phyloP scores from a whole-genome alignment of 2,113 vertebrate species.

The Bubo blakistoni region DNA sequence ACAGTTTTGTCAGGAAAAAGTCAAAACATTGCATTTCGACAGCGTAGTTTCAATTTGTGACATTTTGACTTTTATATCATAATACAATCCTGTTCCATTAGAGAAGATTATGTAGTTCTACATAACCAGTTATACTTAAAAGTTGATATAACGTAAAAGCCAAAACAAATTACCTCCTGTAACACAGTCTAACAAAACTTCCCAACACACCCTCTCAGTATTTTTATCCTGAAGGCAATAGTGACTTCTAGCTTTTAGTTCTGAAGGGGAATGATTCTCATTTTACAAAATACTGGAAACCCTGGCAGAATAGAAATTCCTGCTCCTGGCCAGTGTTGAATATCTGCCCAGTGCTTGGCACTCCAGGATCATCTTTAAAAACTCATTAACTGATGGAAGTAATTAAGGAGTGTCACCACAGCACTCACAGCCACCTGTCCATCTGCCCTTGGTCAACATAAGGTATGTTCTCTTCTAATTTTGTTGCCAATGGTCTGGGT shows the following conservation, averaged over 20 bases:
- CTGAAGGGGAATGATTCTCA: neutral
- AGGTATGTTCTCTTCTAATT: neutral
- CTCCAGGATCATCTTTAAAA: neutral
- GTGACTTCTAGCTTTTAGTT: neutral
- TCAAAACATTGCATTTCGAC: slow-evolving; percentile 35
- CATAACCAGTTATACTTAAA: neutral
- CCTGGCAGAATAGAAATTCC: neutral
- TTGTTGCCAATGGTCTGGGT: neutral
- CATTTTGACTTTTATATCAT: slow-evolving; percentile 43
- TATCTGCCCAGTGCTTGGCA: neutral
- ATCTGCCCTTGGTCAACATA: neutral
- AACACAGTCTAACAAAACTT: slow-evolving; percentile 17
- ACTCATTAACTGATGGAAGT: neutral
- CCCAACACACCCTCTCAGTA: neutral
- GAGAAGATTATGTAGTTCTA: neutral
- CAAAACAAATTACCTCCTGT: slow-evolving; percentile 31
- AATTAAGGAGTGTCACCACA: neutral
- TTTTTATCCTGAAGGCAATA: neutral
- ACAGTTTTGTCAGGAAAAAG: neutral
- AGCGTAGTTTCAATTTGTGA: neutral
- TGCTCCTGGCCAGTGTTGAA: neutral
- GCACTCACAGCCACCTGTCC: neutral
- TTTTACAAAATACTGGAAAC: neutral
- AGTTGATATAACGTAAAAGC: slow-evolving; percentile 3
- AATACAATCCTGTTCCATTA: slow-evolving; percentile 1